These are phyloP conservation scores for Characodon lateralis DNA, from an alignment of 2,797 vertebrate genomes.

Conservation along the genomic window DNA sequence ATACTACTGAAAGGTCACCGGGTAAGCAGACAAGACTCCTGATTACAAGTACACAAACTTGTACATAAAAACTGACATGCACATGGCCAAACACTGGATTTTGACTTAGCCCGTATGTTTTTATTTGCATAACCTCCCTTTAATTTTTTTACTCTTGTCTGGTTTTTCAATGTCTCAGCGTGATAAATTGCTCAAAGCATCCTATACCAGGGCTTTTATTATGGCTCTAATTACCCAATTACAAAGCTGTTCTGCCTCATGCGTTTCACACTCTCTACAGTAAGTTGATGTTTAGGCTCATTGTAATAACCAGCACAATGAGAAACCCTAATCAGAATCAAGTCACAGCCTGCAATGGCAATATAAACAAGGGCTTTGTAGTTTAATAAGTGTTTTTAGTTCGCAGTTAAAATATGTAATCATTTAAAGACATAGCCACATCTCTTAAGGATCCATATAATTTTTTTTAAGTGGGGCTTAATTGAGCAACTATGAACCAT, in stretches of 20 bases:
- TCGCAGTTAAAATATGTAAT: neutral
- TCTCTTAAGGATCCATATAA: neutral
- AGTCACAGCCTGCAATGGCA: neutral
- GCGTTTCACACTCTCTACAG: neutral
- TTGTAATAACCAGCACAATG: neutral
- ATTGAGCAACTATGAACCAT: neutral
- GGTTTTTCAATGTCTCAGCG: constrained; percentile 15
- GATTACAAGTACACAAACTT: constrained; percentile 4
- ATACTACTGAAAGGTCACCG: constrained; percentile 54
- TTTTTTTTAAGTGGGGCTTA: neutral
- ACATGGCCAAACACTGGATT: neutral
- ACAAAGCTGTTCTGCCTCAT: constrained; percentile 19
- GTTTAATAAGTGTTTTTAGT: neutral
- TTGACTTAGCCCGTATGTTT: neutral
- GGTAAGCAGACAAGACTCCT: constrained; percentile 12
- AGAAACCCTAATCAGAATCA: constrained; percentile 5
- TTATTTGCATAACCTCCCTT: constrained; percentile 31
- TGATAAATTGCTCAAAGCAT: constrained; percentile 38
- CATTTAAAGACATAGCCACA: neutral
- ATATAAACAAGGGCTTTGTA: neutral
- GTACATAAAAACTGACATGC: neutral
- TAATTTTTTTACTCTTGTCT: constrained; percentile 18
- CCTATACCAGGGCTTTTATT: constrained; percentile 9
- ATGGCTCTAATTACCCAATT: constrained; percentile 46
- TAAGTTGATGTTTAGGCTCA: constrained; percentile 26